These are phyloP conservation scores for Drosophila colorata DNA, from an alignment of 2,888 invertebrate species.

Conservation along the genomic window DNA sequence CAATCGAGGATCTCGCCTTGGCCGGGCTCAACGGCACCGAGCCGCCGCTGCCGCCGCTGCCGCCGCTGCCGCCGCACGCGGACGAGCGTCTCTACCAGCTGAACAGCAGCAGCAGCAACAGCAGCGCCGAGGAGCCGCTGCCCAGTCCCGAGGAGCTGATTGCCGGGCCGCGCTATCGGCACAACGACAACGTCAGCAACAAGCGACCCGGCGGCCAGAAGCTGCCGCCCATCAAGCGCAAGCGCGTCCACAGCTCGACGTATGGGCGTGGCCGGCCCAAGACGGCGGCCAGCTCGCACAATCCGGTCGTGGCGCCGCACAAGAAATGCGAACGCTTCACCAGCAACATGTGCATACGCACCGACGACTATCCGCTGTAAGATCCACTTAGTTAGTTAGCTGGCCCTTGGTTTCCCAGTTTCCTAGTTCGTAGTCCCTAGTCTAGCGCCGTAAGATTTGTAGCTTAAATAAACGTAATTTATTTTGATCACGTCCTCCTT, in stretches of 20 bases:
- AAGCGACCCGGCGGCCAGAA: slow-evolving; percentile 51
- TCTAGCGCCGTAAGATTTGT: slow-evolving; percentile 43
- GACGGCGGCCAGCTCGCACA: slow-evolving; percentile 83
- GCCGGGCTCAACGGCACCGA: slow-evolving; percentile 83
- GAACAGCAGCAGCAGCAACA: slow-evolving; percentile 26
- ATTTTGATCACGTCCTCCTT: slow-evolving; percentile 44
- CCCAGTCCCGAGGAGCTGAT: slow-evolving; percentile 84
- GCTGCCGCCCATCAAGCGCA: slow-evolving; percentile 69
- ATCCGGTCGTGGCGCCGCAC: slow-evolving; percentile 62
- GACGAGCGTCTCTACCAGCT: slow-evolving; percentile 50
- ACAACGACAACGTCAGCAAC: slow-evolving; percentile 38
- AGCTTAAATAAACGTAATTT: slow-evolving; percentile 64
- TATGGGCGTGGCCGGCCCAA: slow-evolving; percentile 54
- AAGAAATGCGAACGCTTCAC: slow-evolving; percentile 89
- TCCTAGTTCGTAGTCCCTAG: slow-evolving; percentile 25
- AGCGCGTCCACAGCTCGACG: slow-evolving; percentile 65
- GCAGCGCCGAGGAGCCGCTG: slow-evolving; percentile 72
- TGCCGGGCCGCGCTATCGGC: slow-evolving; percentile 78
- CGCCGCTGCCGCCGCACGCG: slow-evolving; percentile 28
- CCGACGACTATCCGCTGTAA: slow-evolving; percentile 92
- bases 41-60: slow-evolving; percentile 28
- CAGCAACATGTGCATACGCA: slow-evolving; percentile 90
- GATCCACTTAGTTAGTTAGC: slow-evolving; percentile 80
- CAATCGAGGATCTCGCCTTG: slow-evolving; percentile 83
- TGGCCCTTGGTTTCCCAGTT: slow-evolving; percentile 32